Evolutionary conservation across 2,888 invertebrate genomes (phyloP).

Genomic region (Dyspetes luteomarginatus): DNA sequence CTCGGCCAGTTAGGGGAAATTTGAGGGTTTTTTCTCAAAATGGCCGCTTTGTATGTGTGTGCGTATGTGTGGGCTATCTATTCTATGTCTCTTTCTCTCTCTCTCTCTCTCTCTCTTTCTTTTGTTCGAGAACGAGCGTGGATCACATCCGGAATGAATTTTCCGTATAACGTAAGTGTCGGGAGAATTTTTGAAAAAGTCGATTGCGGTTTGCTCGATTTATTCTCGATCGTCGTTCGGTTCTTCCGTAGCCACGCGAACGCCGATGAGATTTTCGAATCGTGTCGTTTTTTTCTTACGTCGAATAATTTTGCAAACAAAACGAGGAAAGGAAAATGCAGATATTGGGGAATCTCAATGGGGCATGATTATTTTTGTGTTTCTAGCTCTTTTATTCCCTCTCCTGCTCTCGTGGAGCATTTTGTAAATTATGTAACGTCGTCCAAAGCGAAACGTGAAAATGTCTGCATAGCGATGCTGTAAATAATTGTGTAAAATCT

Average conservation of each 20-base stretch:
- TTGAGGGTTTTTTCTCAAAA: neutral
- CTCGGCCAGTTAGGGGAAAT: too few relatives aligned
- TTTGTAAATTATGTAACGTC: slow-evolving; percentile 74
- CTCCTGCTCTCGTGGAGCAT: slow-evolving; percentile 56
- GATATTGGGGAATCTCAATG: slow-evolving; percentile 53
- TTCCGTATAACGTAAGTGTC: too few relatives aligned
- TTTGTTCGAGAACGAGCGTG: too few relatives aligned
- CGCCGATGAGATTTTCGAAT: slow-evolving; percentile 21
- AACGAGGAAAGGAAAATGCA: slow-evolving; percentile 8
- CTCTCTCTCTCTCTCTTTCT: too few relatives aligned
- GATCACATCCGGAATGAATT: too few relatives aligned
- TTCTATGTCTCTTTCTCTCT: neutral
- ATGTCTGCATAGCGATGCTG: slow-evolving; percentile 66
- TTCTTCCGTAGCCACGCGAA: slow-evolving; percentile 44
- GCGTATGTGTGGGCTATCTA: neutral
- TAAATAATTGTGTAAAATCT: slow-evolving; percentile 79
- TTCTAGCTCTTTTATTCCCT: neutral
- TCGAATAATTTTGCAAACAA: slow-evolving; percentile 18
- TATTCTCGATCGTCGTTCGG: slow-evolving; percentile 38
- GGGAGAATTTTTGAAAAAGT: neutral
- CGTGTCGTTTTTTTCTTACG: neutral
- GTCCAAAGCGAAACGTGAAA: slow-evolving; percentile 53
- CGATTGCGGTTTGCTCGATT: neutral
- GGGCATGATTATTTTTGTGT: neutral
- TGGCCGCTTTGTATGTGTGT: neutral